These are phyloP conservation scores for Eulemur rufifrons DNA, from an alignment of 2,113 vertebrate species.

Conservation along the genomic window DNA sequence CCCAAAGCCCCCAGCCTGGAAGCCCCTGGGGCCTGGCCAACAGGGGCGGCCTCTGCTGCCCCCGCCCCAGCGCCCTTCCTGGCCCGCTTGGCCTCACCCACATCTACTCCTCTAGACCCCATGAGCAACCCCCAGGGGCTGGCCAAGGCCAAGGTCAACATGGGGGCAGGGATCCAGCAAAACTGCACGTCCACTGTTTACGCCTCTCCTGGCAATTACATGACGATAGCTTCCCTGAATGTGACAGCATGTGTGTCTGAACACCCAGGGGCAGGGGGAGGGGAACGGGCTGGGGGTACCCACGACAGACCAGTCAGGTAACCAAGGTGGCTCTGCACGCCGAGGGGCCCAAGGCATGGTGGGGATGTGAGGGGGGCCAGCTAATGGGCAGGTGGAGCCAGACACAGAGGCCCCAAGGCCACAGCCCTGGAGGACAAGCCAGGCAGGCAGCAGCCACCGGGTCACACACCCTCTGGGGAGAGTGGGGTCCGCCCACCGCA, in stretches of 20 bases:
- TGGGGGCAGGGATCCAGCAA: too few relatives aligned
- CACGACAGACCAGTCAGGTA: neutral
- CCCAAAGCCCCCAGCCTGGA: neutral
- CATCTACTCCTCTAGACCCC: fast-evolving
- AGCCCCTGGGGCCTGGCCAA: neutral
- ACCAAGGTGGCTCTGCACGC: neutral
- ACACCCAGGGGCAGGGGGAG: conserved; percentile 42
- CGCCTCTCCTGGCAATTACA: conserved; percentile 53
- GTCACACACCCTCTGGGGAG: fast-evolving
- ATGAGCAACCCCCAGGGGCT: fast-evolving
- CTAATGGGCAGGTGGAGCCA: neutral
- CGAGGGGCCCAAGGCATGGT: fast-evolving
- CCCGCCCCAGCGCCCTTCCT: neutral
- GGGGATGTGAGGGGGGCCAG: neutral
- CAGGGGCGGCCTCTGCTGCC: conserved; percentile 21
- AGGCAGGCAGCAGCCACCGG: neutral
- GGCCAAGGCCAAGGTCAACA: fast-evolving
- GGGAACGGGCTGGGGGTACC: neutral
- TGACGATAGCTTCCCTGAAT: conserved; percentile 70
- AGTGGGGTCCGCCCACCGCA: fast-evolving
- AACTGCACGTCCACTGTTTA: fast-evolving
- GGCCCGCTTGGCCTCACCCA: too few relatives aligned
- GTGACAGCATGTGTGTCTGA: conserved; percentile 71
- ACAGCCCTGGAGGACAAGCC: neutral
- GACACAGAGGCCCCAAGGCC: neutral